Percentiles rank a stretch among this genome's conserved stretches.
Conservation (phyloP, 2,888 invertebrate species). For the Catocala fraxini region DNA sequence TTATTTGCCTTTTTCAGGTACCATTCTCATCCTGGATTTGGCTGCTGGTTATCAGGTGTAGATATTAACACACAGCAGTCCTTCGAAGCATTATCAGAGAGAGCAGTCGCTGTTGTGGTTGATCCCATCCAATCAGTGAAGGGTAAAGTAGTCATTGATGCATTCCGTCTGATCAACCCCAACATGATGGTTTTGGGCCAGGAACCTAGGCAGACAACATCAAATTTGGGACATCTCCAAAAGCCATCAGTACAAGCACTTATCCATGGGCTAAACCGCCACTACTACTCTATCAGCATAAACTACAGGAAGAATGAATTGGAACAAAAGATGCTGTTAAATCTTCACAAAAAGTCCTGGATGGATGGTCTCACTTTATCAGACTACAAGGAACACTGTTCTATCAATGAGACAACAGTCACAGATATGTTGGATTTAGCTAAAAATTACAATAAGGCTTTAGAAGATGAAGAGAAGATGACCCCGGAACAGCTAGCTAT, state of each 20-base stretch:
- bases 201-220: slow-evolving; percentile 99
- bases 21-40: slow-evolving; percentile 99
- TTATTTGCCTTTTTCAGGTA: slow-evolving; percentile 87
- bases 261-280: slow-evolving; percentile 99
- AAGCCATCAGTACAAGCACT: slow-evolving; percentile 99
- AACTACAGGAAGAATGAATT: slow-evolving; percentile 99
- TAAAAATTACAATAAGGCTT: slow-evolving; percentile 98
- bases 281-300: slow-evolving; percentile 99
- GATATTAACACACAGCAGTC: slow-evolving; percentile 99
- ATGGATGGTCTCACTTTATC: slow-evolving; percentile 97
- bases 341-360: slow-evolving; percentile 99
- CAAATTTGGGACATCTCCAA: slow-evolving; percentile 99
- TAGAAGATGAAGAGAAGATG: slow-evolving; percentile 99
- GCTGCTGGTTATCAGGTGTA: slow-evolving; percentile 99
- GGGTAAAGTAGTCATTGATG: slow-evolving; percentile 99
- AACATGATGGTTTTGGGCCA: slow-evolving; percentile 99
- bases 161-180: slow-evolving; percentile 99
- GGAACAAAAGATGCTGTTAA: slow-evolving; percentile 99
- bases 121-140: slow-evolving; percentile 99
- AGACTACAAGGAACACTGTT: slow-evolving; percentile 97
- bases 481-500: slow-evolving; percentile 99
- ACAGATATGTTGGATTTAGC: slow-evolving; percentile 98
- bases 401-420: slow-evolving; percentile 97
- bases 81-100: slow-evolving; percentile 98
- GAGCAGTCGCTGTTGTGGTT: slow-evolving; percentile 99